A percentile compares a stretch with the other conserved stretches of the same genome.
phyloP scores from a whole-genome alignment of 2,113 vertebrate genomes.

The Tragelaphus scriptus region DNA sequence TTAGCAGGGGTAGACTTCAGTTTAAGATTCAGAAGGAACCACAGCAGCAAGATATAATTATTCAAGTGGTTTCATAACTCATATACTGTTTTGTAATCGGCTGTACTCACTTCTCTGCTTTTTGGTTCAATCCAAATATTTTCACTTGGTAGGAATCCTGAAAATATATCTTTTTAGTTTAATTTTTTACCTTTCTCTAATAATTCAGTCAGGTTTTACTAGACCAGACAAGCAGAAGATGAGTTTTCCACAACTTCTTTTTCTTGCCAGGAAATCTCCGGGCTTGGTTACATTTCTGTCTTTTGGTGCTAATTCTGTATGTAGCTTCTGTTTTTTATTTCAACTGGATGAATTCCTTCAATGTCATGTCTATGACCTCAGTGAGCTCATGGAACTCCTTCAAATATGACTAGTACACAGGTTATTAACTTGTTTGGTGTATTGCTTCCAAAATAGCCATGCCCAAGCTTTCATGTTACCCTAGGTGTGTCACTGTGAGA shows the following conservation, averaged over 20 bases:
- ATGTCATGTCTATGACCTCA: constrained; percentile 31
- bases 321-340: constrained; percentile 58
- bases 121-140: neutral
- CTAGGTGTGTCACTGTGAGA: neutral
- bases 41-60: neutral
- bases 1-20: neutral
- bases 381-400: constrained; percentile 14
- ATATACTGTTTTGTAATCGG: constrained; percentile 41
- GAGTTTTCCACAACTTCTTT: constrained; percentile 65
- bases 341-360: constrained; percentile 53
- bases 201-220: constrained; percentile 73
- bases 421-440: neutral
- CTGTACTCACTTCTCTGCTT: constrained; percentile 16
- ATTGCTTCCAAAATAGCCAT: constrained; percentile 14
- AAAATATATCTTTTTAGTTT: constrained; percentile 56
- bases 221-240: constrained; percentile 69
- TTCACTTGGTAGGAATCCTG: constrained; percentile 40
- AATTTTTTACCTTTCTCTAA: constrained; percentile 63
- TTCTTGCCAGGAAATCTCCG: constrained; percentile 66
- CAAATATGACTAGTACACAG: neutral
- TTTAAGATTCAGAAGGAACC: neutral
- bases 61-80: constrained; percentile 47
- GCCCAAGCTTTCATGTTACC: neutral
- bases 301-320: constrained; percentile 63
- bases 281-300: constrained; percentile 61